phyloP scores from a whole-genome alignment of 2,797 vertebrate genomes.

The Chrysolophus pictus region DNA sequence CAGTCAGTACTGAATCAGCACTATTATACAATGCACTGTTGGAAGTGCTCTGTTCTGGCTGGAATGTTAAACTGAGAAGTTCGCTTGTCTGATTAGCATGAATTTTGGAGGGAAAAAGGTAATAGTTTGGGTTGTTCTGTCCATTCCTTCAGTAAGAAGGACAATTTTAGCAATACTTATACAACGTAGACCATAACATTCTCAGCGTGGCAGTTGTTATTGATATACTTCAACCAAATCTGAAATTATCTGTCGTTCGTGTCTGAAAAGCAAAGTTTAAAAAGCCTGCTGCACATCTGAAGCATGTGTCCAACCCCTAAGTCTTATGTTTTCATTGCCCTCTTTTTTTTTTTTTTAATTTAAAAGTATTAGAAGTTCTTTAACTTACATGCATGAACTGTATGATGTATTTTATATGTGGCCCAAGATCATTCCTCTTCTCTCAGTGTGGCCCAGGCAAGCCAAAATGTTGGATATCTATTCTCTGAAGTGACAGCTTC shows the following conservation, averaged over 20 bases:
- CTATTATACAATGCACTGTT: conserved; percentile 54
- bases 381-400: too few species aligned
- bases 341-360: too few species aligned
- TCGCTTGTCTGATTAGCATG: not conserved
- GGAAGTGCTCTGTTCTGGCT: conserved; percentile 53
- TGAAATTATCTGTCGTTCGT: not conserved
- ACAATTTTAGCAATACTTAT: not conserved
- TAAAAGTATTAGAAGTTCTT: too few species aligned
- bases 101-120: not conserved
- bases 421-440: not conserved
- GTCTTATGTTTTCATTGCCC: too few species aligned
- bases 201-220: not conserved
- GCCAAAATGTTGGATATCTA: not conserved
- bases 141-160: not conserved
- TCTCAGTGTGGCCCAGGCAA: not conserved
- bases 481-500: not conserved
- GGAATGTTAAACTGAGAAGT: conserved; percentile 47
- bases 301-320: not conserved
- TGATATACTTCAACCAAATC: not conserved
- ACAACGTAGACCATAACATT: not conserved
- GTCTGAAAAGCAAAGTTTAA: not conserved
- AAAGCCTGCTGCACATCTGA: not conserved
- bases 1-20: conserved; percentile 61
- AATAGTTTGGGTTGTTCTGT: not conserved
- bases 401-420: not conserved